phyloP scores from a whole-genome alignment of 2,113 vertebrate genomes.

The Onychorhynchus coronatus region DNA sequence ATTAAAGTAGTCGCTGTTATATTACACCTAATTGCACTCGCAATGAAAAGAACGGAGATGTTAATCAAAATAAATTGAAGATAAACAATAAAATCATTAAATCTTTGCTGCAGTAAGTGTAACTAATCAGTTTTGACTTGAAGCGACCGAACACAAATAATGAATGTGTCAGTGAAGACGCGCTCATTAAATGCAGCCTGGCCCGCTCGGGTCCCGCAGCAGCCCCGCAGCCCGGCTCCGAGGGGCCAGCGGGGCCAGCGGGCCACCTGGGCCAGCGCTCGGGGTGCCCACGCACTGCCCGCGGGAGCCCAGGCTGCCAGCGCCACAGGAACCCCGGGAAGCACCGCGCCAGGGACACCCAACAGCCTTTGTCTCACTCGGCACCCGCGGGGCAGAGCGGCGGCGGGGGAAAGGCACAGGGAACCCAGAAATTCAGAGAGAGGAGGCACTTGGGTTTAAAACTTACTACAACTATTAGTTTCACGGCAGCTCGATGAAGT shows the following conservation, averaged over 20 bases:
- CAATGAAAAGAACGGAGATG: slow-evolving; percentile 86
- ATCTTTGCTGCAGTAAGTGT: slow-evolving; percentile 83
- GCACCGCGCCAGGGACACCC: neutral
- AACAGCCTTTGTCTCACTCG: neutral
- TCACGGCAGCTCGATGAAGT: neutral
- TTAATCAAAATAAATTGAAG: slow-evolving; percentile 91
- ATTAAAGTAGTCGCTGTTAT: slow-evolving; percentile 81
- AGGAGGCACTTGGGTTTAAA: neutral
- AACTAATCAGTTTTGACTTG: slow-evolving; percentile 89
- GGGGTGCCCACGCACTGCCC: accelerated
- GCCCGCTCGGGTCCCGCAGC: slow-evolving; percentile 66
- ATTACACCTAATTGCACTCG: slow-evolving; percentile 84
- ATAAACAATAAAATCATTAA: slow-evolving; percentile 92
- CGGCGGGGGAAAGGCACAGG: neutral
- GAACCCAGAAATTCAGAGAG: neutral
- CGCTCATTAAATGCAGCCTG: slow-evolving; percentile 80
- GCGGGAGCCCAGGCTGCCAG: neutral
- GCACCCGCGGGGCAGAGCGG: neutral
- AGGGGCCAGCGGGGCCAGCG: accelerated
- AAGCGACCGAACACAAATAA: slow-evolving; percentile 84
- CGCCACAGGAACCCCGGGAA: neutral
- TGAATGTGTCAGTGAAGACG: slow-evolving; percentile 82
- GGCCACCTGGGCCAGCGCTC: neutral
- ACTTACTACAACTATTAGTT: neutral
- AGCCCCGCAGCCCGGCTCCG: neutral